phyloP scores from a whole-genome alignment of 2,113 vertebrate species.

The Megaceryle maxima region DNA sequence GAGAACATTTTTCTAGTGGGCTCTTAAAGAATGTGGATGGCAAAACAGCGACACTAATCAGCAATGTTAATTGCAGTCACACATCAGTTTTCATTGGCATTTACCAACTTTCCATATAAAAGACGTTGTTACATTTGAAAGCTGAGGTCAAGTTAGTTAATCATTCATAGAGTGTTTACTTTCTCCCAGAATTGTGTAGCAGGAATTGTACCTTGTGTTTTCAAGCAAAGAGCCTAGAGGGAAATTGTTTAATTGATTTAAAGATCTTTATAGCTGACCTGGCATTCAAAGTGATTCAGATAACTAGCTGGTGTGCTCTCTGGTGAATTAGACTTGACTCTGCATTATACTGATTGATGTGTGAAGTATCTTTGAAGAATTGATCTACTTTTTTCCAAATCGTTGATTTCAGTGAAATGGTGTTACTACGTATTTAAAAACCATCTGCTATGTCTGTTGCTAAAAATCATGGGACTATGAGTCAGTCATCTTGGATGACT shows the following conservation, averaged over 20 bases:
- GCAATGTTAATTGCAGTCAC: slow-evolving; percentile 61
- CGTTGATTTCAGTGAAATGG: background rate
- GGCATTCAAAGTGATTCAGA: background rate
- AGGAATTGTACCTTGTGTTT: slow-evolving; percentile 28
- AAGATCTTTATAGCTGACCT: background rate
- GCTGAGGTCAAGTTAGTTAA: slow-evolving; percentile 53
- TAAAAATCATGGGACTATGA: slow-evolving; percentile 52
- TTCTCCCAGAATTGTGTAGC: slow-evolving; percentile 40
- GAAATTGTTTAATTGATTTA: slow-evolving; percentile 1
- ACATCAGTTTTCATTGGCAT: slow-evolving; percentile 27
- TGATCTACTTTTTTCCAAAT: background rate
- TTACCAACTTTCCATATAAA: slow-evolving; percentile 52
- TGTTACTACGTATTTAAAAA: background rate
- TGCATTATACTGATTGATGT: background rate
- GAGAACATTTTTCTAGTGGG: slow-evolving; percentile 38
- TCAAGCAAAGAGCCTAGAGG: background rate
- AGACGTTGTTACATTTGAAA: slow-evolving; percentile 44
- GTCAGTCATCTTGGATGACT: slow-evolving; percentile 26
- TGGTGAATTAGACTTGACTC: background rate
- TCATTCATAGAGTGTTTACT: slow-evolving; percentile 60
- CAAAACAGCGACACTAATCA: slow-evolving; percentile 23
- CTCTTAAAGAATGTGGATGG: slow-evolving; percentile 41
- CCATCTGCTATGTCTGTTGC: background rate
- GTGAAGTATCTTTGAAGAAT: background rate
- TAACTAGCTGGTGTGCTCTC: background rate